Evolutionary conservation across 2,797 vertebrate genomes (phyloP), one percentile per base, ranked within the genome.

Genomic region (Cirrhinus molitorella): DNA sequence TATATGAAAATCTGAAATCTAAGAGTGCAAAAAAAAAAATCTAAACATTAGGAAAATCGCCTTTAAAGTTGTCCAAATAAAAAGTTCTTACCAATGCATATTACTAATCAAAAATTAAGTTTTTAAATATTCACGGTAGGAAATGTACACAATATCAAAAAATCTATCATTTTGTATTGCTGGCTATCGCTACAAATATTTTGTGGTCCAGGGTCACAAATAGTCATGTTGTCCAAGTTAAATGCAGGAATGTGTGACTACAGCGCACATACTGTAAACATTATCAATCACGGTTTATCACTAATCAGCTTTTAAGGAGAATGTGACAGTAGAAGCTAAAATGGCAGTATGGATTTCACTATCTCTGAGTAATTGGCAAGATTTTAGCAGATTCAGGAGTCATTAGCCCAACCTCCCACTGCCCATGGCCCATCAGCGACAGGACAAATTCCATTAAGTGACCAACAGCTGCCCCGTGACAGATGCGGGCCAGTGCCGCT

Each of bases 401-500:
- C 87, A 92, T 93, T 91, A 92, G 66, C 75, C 85, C 66, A 47
- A 51, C 80, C 75, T 87, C 79, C 85, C 85, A 81, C 75, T 16
- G 63, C 70, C 84, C 82, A 84, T 67, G 51, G 86, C 78, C 85
- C 40, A 74, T 87, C 68, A 75, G 88, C 85, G 89, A 89, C 86
- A 90, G 88, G 82, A 91, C 89, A 91, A 92, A 90, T 89, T 90
- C 92, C 91, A 94, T 93, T 91, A 90, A 89, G 89, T 89, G 91
- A 89, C 89, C 86, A 91, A 94, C 94, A 95, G 93, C 94, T 95
- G 95, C 91, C 91, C 89, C 10, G 85, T 71, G 92, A 93, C 95
- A 95, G 94, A 96, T 95, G 95, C 91, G 89, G 76, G 87, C 91
- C 91, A 89, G 91, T 90, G 88, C 90, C 88, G 57, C 85, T 89